Conservation (phyloP, 2,113 vertebrate species). For the Bostrychus sinensis region DNA sequence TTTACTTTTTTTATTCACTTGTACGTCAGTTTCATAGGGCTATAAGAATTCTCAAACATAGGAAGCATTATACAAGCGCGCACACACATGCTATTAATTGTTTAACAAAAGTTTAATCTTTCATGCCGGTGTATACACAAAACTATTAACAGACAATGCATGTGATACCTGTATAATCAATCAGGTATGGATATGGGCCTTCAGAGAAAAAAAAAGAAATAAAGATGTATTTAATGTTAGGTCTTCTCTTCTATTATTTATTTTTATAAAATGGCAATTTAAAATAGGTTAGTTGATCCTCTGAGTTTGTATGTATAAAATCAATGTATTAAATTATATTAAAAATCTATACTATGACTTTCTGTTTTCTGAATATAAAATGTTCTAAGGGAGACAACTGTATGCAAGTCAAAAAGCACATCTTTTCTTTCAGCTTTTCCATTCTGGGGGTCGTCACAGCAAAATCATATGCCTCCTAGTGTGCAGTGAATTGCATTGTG, state of each 20-base stretch:
- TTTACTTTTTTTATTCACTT: too few species aligned
- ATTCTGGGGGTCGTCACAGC: too few species aligned
- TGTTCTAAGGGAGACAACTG: too few species aligned
- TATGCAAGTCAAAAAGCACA: too few species aligned
- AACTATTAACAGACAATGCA: slow-evolving; percentile 23
- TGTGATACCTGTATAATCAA: slow-evolving; percentile 78
- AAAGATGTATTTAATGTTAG: slow-evolving; percentile 32
- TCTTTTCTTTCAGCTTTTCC: too few species aligned
- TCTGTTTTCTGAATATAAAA: too few species aligned
- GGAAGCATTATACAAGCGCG: background rate
- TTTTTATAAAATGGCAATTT: slow-evolving; percentile 13
- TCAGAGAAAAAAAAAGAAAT: slow-evolving; percentile 55
- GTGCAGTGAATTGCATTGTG: too few species aligned
- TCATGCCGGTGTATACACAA: slow-evolving; percentile 26
- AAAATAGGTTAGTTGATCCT: too few species aligned
- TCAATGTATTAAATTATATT: too few species aligned
- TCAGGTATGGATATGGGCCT: slow-evolving; percentile 84
- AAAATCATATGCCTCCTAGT: too few species aligned
- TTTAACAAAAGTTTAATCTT: background rate
- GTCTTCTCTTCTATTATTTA: slow-evolving; percentile 1
- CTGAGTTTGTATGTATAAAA: too few species aligned
- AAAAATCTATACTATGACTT: too few species aligned
- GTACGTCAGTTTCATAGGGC: background rate
- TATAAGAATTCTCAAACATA: background rate
- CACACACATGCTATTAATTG: slow-evolving; percentile 53